Conservation (phyloP, 2,113 vertebrate genomes). For the Herpailurus yagouaroundi region DNA sequence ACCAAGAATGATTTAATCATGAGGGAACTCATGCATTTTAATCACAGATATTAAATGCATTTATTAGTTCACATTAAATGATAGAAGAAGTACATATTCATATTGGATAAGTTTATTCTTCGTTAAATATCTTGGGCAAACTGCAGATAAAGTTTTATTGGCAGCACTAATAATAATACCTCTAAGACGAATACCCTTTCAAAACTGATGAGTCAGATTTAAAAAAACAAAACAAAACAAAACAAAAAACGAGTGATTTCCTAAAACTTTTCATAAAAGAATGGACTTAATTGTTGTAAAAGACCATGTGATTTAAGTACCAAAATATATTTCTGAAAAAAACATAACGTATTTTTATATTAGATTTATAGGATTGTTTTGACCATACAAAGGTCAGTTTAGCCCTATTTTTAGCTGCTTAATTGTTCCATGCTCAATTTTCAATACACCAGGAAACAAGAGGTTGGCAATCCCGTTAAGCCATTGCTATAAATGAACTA, state of each 20-base stretch:
- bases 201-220: background rate
- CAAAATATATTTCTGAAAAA: background rate
- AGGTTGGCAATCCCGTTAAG: background rate
- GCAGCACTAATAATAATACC: constrained; percentile 11
- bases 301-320: background rate
- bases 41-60: constrained; percentile 41
- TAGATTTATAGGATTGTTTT: background rate
- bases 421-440: background rate
- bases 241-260: background rate
- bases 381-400: accelerated
- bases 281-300: background rate
- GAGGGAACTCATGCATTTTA: constrained; percentile 62
- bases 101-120: constrained; percentile 47
- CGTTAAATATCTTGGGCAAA: constrained; percentile 37
- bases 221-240: background rate
- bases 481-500: background rate
- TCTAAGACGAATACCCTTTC: background rate
- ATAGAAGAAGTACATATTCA: constrained; percentile 52
- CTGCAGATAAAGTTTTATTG: constrained; percentile 46
- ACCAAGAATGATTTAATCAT: constrained; percentile 57
- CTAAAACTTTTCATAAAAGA: background rate
- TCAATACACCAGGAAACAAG: background rate
- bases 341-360: background rate
- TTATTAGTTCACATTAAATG: constrained; percentile 68
- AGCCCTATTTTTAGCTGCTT: background rate